Base-by-base conservation (phyloP, 64 coral and sea anemone genomes). In the Pocillopora damicornis region DNA sequence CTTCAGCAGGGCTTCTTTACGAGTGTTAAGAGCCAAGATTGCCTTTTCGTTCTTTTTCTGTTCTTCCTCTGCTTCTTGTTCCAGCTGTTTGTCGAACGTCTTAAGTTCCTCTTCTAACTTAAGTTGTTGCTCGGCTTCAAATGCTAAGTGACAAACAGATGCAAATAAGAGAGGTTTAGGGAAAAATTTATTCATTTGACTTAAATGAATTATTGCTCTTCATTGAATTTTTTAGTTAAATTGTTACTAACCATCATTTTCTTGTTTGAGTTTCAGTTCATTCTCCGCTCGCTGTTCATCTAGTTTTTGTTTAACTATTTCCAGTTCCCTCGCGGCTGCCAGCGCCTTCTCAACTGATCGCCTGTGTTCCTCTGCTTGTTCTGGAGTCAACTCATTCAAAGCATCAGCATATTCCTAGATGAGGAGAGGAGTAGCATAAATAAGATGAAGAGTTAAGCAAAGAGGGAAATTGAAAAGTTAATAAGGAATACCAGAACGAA, bases 41-140 rank as follows among this genome's bases (percentile, higher is more conserved):
- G 93, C 83, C 60, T 90, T 98, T 60, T 98, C 96, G 38, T 98
- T 94, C 90, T 93, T 98, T 80, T 95, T 98, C 82, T 94, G 89
- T 81, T 95, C 96, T 25, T 77, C 26, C 17, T 98, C 93, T 58
- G 94, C 96, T 60, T 98, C 93, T 34, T 86, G 35, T 22, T 90
- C 63, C 6, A 98, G 90, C 58, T 98, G 87, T 36, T 76, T 57
- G 35, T 98, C 96, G 84, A 98, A 98, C 18, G 78, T 38, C 38
- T 16, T 3, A 20, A 98, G 58, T 37, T 98, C 90, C 12, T 89
- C 79, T 71, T 90, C 79, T 78, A 98, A 83, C 35, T 75, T 57
- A 0, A 73, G 56, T 14, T 75, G 81, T 69, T 98, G 96, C 26
- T 98, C 90, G 15, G 78, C 89, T 90, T 98, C 96, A 86, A 98